Evolutionary conservation across 2,113 vertebrate species (phyloP), one percentile per base, ranked within the genome.

Genomic region (Nanger granti): DNA sequence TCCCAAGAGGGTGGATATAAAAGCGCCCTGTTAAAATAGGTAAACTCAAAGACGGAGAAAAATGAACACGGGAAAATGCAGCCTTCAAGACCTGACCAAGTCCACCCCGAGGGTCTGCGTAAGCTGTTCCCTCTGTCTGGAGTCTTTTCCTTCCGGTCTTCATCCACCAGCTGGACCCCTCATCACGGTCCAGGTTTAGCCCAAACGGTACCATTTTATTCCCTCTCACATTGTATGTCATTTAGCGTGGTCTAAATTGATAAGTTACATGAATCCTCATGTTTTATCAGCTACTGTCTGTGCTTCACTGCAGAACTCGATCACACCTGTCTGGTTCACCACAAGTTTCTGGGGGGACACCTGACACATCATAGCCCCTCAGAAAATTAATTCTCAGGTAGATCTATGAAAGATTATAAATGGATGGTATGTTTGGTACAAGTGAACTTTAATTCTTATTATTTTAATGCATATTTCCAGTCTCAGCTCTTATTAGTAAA

Each of bases 121-220:
- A 11, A 31, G 20, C 55, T 84, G 4, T 18, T 54, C 29, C 47
- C 4, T 47, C 2, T 0, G 13, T 59, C 57, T 29, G 3, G 11
- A 60, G 17, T 1, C 12, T 8, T 28, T 69, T 47, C n/a, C 54
- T 24, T 82, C 73, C 22, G 14, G 0, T 22, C 34, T 44, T 64
- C 22, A 28, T 22, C 20, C 17, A 15, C 14, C 18, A 2, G 3
- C 62, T 47, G 31, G 5, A 22, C 14, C 29, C 1, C 0, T 29
- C 3, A 3, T 4, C 14, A 26, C 3, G 0, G 1, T 7, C 31
- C n/a, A 57, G 18, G 17, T 28, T 89, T 15, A 14, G 31, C 44
- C 12, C 62, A 44, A 3, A 29, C 0, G 28, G n/a, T 8, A 29
- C 12, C 41, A 73, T 73, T 73, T 73, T 20, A 73, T 41, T 26